These are phyloP conservation scores for Tamias sibiricus DNA, from an alignment of 2,113 vertebrate genomes.

Conservation along the genomic window DNA sequence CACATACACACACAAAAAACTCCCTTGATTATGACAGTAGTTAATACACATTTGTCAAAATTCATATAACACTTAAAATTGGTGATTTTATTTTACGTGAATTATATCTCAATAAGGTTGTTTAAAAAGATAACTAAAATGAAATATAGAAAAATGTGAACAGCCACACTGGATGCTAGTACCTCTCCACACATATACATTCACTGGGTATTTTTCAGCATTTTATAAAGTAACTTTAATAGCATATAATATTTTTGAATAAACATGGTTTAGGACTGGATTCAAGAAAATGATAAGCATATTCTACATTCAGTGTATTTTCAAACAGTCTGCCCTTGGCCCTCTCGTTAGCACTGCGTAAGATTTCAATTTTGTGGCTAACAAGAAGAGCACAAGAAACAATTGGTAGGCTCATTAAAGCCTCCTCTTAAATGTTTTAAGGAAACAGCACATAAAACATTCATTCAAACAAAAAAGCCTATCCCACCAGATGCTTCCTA, in stretches of 20 bases:
- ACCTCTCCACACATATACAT: background rate
- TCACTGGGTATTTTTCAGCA: background rate
- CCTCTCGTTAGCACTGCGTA: conserved; percentile 41
- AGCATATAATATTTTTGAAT: conserved; percentile 6
- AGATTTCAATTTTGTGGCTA: conserved; percentile 67
- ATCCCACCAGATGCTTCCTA: conserved; percentile 80
- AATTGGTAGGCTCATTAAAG: conserved; percentile 80
- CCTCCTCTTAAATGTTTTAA: conserved; percentile 78
- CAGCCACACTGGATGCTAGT: background rate
- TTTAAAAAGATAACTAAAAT: conserved; percentile 41
- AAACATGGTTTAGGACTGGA: background rate
- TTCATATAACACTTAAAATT: background rate
- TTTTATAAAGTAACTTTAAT: conserved; percentile 22
- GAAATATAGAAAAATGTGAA: background rate
- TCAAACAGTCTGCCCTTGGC: conserved; percentile 38
- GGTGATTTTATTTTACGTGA: background rate
- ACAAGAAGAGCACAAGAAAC: conserved; percentile 67
- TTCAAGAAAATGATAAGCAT: conserved; percentile 10
- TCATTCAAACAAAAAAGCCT: conserved; percentile 81
- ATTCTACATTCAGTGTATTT: conserved; percentile 11
- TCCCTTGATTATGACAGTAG: background rate
- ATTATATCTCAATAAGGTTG: conserved; percentile 3
- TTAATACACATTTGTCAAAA: background rate
- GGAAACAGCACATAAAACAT: conserved; percentile 81
- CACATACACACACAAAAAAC: background rate